Percentiles rank a stretch among this genome's conserved stretches.
Conservation (phyloP, 2,888 invertebrate species). For the Sipunculus nudus region DNA sequence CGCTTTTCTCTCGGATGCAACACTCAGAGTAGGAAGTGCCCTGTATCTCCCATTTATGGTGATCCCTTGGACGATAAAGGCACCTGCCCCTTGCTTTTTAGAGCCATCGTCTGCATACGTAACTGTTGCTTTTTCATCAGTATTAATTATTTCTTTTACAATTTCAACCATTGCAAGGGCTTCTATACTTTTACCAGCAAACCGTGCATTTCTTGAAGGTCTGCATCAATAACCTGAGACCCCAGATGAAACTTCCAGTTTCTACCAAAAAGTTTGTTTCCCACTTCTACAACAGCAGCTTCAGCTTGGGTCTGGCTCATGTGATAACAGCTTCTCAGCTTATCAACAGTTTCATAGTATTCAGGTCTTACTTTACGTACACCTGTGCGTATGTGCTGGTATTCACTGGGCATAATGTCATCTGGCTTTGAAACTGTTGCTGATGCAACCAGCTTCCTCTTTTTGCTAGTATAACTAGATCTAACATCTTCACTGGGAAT, state of each 20-base stretch:
- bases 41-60: not conserved
- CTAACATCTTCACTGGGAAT: too few relatives aligned
- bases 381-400: not conserved
- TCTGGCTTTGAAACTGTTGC: too few relatives aligned
- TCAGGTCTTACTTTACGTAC: slow-evolving; percentile 6
- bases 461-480: too few relatives aligned
- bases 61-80: slow-evolving; percentile 5
- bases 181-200: slow-evolving; percentile 4
- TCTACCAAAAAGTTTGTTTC: slow-evolving; percentile 10
- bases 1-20: not conserved
- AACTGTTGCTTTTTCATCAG: not conserved
- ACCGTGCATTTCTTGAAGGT: too few relatives aligned
- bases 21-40: not conserved
- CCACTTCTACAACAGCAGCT: slow-evolving; percentile 4
- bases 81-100: slow-evolving; percentile 4
- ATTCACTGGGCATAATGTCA: too few relatives aligned
- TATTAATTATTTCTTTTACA: slow-evolving; percentile 5
- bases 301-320: slow-evolving; percentile 2
- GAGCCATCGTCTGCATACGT: slow-evolving; percentile 7
- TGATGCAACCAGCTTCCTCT: too few relatives aligned
- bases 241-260: not conserved
- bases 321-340: slow-evolving; percentile 4
- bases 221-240: too few relatives aligned
- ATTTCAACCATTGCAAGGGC: not conserved
- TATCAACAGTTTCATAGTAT: slow-evolving; percentile 9